phyloP scores from a whole-genome alignment of 2,888 invertebrate species.

The Lydus trimaculatus region DNA sequence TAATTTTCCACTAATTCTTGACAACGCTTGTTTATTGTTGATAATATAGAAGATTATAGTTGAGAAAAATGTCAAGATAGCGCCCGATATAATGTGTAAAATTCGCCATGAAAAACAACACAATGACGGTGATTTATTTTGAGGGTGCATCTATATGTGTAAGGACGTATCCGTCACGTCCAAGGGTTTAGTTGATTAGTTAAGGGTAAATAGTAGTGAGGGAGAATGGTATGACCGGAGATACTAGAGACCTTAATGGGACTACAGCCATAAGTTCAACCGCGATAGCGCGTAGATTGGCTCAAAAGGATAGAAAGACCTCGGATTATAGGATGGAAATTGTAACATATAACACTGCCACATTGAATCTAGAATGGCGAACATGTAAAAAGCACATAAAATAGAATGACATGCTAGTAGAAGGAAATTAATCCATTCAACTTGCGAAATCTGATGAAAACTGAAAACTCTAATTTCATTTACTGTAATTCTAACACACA shows the following conservation, averaged over 20 bases:
- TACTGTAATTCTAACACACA: background rate
- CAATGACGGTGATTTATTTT: conserved; percentile 37
- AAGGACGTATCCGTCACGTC: conserved; percentile 48
- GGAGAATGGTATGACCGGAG: conserved; percentile 25
- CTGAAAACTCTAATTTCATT: conserved; percentile 39
- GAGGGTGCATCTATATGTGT: conserved; percentile 17
- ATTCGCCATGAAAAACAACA: conserved; percentile 35
- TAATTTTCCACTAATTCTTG: background rate
- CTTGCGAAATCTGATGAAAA: conserved; percentile 37
- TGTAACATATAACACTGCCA: conserved; percentile 48
- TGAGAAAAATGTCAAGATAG: background rate
- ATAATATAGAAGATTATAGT: background rate
- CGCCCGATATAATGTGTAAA: conserved; percentile 24
- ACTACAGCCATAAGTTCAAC: conserved; percentile 37
- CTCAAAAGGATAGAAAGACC: conserved; percentile 42
- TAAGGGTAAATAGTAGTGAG: conserved; percentile 14
- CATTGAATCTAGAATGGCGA: conserved; percentile 34
- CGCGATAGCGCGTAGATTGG: conserved; percentile 45
- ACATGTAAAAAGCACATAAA: conserved; percentile 46
- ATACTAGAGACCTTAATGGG: conserved; percentile 33
- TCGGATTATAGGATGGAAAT: conserved; percentile 47
- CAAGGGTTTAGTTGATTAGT: conserved; percentile 44
- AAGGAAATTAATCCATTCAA: conserved; percentile 50
- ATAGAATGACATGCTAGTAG: conserved; percentile 39
- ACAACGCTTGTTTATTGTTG: background rate